These are phyloP conservation scores for Dendrocincla fuliginosa DNA, from an alignment of 2,797 vertebrate species.

Conservation along the genomic window DNA sequence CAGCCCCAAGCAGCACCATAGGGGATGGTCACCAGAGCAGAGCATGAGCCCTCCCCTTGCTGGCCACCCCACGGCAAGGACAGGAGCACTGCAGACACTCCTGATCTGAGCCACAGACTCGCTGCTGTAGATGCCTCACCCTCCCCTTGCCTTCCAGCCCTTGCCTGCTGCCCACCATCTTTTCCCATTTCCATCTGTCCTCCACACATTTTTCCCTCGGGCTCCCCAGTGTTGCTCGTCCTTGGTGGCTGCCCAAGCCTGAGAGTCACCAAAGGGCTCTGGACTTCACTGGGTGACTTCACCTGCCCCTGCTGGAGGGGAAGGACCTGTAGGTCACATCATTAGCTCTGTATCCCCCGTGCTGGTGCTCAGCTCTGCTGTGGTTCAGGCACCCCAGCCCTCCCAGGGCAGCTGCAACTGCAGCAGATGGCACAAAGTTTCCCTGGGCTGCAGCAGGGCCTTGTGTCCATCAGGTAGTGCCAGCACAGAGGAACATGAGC, in stretches of 20 bases:
- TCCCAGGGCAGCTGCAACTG: fast-evolving
- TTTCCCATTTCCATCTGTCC: slow-evolving; percentile 9
- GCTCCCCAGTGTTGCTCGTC: not conserved
- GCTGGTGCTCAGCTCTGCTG: not conserved
- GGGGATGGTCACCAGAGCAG: fast-evolving
- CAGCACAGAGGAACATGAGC: not conserved
- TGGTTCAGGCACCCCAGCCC: not conserved
- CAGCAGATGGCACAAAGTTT: not conserved
- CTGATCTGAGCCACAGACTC: fast-evolving
- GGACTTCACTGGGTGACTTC: not conserved
- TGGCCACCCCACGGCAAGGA: not conserved
- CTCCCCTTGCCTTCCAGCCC: not conserved
- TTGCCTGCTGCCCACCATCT: not conserved
- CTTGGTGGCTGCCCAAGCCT: not conserved
- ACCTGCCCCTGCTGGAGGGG: not conserved
- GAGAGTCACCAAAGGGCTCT: not conserved
- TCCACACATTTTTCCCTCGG: not conserved
- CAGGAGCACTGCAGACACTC: not conserved
- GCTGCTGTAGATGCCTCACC: not conserved
- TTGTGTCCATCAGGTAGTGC: fast-evolving
- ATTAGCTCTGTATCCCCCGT: not conserved
- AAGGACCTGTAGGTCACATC: not conserved
- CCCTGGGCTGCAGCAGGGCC: not conserved
- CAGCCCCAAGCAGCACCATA: fast-evolving
- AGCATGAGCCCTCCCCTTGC: fast-evolving